A percentile compares a stretch with the other conserved stretches of the same genome.
Conservation (phyloP, 2,797 vertebrate species). For the Bradypodion ventrale region DNA sequence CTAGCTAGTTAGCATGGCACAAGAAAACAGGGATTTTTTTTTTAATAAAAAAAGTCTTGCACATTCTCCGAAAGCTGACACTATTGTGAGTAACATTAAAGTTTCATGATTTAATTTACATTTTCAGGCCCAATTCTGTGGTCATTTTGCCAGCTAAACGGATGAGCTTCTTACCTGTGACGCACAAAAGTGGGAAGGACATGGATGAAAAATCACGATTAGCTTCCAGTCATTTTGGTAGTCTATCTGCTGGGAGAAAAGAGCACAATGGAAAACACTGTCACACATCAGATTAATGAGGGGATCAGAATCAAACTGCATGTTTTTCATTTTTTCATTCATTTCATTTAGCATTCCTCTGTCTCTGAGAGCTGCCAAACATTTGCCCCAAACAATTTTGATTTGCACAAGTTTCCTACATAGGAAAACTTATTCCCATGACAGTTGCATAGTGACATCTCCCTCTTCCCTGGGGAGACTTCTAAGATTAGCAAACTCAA, state of each 20-base stretch:
- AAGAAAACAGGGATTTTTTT: not conserved
- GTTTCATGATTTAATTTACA: not conserved
- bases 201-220: slow-evolving; percentile 71
- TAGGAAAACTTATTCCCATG: not conserved
- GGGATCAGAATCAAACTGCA: not conserved
- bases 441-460: not conserved
- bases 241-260: slow-evolving; percentile 66
- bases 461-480: not conserved
- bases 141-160: not conserved
- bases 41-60: not conserved
- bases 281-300: not conserved
- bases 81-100: not conserved
- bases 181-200: slow-evolving; percentile 51
- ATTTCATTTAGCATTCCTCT: not conserved
- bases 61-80: not conserved
- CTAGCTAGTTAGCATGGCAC: not conserved
- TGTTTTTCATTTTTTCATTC: slow-evolving; percentile 13
- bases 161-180: slow-evolving; percentile 54
- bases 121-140: not conserved
- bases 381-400: not conserved
- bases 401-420: not conserved
- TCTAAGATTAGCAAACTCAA: not conserved
- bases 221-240: slow-evolving; percentile 81
- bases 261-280: slow-evolving; percentile 5
- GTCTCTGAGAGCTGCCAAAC: not conserved